phyloP scores from a whole-genome alignment of 1,140 invertebrate genomes.

The Planococcus citri region DNA sequence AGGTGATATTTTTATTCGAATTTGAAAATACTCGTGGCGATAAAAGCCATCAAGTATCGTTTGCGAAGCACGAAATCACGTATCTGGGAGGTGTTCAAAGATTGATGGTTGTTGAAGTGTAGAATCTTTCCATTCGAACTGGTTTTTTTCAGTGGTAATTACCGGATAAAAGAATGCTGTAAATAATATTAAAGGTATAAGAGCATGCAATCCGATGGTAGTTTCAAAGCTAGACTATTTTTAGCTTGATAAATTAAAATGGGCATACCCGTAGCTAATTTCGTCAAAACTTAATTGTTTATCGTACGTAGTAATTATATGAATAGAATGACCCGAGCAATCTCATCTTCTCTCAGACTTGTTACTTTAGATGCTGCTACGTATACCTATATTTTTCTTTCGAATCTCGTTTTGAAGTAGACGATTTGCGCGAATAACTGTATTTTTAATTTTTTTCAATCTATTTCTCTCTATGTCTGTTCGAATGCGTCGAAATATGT shows the following conservation, averaged over 20 bases:
- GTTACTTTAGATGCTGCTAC: not conserved
- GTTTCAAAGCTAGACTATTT: not conserved
- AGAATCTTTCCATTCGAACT: not conserved
- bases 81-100: not conserved
- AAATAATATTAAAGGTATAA: slow-evolving; percentile 3
- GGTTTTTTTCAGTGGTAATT: not conserved
- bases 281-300: not conserved
- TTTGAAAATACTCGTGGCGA: too few relatives aligned
- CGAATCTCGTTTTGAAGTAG: not conserved
- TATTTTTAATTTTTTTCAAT: not conserved
- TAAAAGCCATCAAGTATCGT: not conserved
- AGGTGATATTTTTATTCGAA: too few relatives aligned
- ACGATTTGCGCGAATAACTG: not conserved
- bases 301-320: not conserved
- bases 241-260: not conserved
- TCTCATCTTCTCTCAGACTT: not conserved
- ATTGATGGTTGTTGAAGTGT: not conserved
- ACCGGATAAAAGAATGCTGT: not conserved
- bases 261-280: not conserved
- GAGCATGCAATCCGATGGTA: not conserved
- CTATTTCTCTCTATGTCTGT: not conserved
- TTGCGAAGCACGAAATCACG: not conserved
- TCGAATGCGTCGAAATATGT: not conserved
- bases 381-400: too few relatives aligned
- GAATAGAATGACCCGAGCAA: not conserved